Evolutionary conservation across 2,113 vertebrate genomes (phyloP), one percentile per base, ranked within the genome.

Genomic region (Siphamia tubifer): DNA sequence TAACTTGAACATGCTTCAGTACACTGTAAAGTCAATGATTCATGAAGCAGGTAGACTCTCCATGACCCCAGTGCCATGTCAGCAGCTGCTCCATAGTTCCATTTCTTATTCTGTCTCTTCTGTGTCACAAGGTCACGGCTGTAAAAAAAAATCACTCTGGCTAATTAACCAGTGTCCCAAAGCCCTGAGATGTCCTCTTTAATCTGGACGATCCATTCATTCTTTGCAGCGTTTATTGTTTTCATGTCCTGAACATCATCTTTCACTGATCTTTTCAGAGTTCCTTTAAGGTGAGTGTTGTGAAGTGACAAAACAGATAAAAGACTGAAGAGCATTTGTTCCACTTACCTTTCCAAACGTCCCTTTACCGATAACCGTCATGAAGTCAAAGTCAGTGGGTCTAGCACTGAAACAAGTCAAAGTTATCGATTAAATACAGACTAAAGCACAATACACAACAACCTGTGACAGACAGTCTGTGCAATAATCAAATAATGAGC

Each of bases 351-450:
- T 93, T 67, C 92, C 92, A 74, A 92, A 93, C 10, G 92, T 93
- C 42, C 92, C 92, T 79, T 93, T 93, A 21, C 92, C 92, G 67
- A 93, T 93, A 71, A 93, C 88, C 1, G 92, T 55, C 58, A 93
- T 61, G 66, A 93, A 93, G 81, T 93, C 92, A 78, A 93, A 93
- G 87, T 93, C 92, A 36, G 90, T 93, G 19, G 92, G 92, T 25
- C 74, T 86, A 63, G 90, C 92, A 79, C 92, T 93, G 70, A 73
- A 82, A 79, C 57, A 38, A 32, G 15, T 72, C 17, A 25, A 13
- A 63, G 43, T 36, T 23, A 28, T 38, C 5, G 27, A 52, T 79
- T 47, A 52, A 72, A 74, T 4, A 13, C 13, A 16, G 4, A 28
- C 12, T 19, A 1, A 12, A 47, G 30, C 11, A 35, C 35, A 62